These are phyloP conservation scores for Alentia gelatinosa DNA, from an alignment of 2,888 invertebrate species.

Conservation along the genomic window DNA sequence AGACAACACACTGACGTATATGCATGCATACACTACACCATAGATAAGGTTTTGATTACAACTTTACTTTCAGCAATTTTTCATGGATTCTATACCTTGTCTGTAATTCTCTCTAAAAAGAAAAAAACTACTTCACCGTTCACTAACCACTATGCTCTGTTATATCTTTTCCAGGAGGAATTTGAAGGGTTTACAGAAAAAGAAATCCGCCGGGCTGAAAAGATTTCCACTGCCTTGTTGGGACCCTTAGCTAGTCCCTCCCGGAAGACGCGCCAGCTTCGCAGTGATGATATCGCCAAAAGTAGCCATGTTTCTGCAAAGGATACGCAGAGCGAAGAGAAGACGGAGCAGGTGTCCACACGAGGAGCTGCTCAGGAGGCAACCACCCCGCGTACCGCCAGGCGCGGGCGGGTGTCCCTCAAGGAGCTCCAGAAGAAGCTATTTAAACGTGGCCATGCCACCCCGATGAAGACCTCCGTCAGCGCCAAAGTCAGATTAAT, in stretches of 20 bases:
- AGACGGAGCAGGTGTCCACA: neutral
- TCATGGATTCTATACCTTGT: too few species aligned
- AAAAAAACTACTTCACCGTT: too few species aligned
- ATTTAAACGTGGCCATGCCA: constrained; percentile 47
- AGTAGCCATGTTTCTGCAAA: neutral
- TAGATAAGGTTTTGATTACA: too few species aligned
- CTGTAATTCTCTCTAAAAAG: too few species aligned
- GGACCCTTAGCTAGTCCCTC: neutral
- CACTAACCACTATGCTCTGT: too few species aligned
- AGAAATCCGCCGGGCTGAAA: constrained; percentile 67
- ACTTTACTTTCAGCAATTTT: too few species aligned
- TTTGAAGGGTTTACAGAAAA: constrained; percentile 74
- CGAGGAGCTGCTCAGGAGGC: neutral
- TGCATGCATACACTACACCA: too few species aligned
- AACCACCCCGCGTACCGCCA: neutral
- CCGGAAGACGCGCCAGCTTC: neutral
- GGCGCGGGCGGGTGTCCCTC: neutral
- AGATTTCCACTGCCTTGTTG: constrained; percentile 41
- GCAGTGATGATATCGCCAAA: neutral
- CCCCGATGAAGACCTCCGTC: constrained; percentile 63
- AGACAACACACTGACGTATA: too few species aligned
- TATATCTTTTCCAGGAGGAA: constrained; percentile 66
- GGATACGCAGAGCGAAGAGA: neutral
- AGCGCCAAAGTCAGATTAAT: constrained; percentile 62
- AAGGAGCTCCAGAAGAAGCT: constrained; percentile 10